Conservation (phyloP, 1,140 invertebrate genomes). For the Sarcophaga peregrina region DNA sequence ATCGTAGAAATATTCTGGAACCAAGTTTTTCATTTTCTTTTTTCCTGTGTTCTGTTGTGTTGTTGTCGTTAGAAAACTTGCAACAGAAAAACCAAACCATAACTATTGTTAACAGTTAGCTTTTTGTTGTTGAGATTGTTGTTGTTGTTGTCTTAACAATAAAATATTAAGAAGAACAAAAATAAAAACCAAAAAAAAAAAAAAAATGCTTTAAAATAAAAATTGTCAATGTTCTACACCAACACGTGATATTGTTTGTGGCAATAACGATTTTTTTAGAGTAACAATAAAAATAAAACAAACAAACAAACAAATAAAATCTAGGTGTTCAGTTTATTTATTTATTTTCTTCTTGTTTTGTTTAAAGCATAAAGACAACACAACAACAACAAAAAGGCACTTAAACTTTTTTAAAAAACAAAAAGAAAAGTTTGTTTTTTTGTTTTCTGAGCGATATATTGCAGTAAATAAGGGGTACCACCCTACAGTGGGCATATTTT, state of each 20-base stretch:
- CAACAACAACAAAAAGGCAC: not conserved
- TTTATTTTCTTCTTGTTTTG: not conserved
- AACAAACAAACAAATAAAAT: not conserved
- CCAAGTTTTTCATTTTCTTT: slow-evolving; percentile 2
- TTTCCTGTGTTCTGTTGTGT: no score
- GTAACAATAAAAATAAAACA: slow-evolving; percentile 15
- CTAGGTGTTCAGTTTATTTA: slow-evolving; percentile 10
- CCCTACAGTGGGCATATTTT: no score
- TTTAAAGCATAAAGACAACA: not conserved
- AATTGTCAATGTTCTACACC: slow-evolving; percentile 29
- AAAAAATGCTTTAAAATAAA: not conserved
- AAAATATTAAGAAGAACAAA: not conserved
- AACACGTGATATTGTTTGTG: slow-evolving; percentile 36
- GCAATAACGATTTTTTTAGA: slow-evolving; percentile 1
- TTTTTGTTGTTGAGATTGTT: slow-evolving; percentile 1
- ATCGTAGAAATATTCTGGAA: not conserved
- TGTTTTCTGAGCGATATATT: no score
- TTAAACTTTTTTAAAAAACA: not conserved
- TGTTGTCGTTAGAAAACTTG: not conserved
- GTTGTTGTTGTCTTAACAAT: slow-evolving; percentile 13
- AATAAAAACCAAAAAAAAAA: not conserved
- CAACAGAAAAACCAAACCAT: not conserved
- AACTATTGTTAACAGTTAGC: slow-evolving; percentile 32
- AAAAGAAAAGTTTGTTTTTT: not conserved
- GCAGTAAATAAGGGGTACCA: no score